Base-by-base conservation (phyloP, 2,888 invertebrate genomes). In the Drosophila demipolita region DNA sequence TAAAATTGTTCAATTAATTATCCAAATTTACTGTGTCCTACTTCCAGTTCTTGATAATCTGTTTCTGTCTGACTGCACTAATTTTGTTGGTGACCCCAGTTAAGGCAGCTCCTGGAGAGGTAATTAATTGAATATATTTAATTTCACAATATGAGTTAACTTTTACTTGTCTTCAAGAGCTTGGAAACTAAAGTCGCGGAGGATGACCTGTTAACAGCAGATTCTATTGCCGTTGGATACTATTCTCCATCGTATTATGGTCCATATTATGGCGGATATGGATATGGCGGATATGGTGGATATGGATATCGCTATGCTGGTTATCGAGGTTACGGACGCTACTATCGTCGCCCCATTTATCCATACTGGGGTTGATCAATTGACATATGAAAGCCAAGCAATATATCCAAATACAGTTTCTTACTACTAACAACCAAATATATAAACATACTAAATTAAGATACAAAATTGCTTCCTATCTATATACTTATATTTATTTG, bases 341-440 rank as follows among this genome's bases (percentile, higher is more conserved):
- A 65, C 49, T 85, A 88, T 63, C 78, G 85, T 33, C 85, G 89
- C n/a, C 78, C 75, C 17, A 90, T 90, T 64, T 86, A 88, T 65
- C 85, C 85, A 23, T 75, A 88, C 26, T 90, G 68, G 73, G 85
- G 90, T 17, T 54, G 8, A 59, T 35, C 12, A 17, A 7, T 8
- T 2, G 7, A 33, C 2, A 36, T 17, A n/a, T n/a, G 20, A 17
- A 57, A 61, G 12, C 7, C 45, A n/a, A 38, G 17, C 32, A 26
- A 42, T 35, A 59, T 17, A 12, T 38, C 7, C 42, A 33, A 54
- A 66, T 53, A 29, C 53, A 36, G 9, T 73, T 59, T 57, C 69
- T 12, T 20, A 38, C 5, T 48, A 73, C 73, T 57, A 64, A 58
- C 64, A 42, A 33, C 32, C 38, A 45, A 72, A 72, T 62, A 52